These are phyloP conservation scores for Vidua chalybeata DNA, from an alignment of 2,113 vertebrate species.

Conservation along the genomic window DNA sequence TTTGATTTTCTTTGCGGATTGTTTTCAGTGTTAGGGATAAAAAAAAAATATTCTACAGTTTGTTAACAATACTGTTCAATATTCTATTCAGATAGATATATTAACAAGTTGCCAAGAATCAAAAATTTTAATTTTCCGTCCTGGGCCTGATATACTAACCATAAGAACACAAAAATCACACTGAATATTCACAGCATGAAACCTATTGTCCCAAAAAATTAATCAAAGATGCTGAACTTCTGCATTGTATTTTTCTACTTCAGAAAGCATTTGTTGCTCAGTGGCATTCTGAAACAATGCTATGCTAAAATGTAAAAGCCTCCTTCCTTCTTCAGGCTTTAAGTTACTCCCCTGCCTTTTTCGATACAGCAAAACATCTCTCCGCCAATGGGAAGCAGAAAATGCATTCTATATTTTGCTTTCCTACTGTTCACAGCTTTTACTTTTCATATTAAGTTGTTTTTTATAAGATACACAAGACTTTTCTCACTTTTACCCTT, in stretches of 20 bases:
- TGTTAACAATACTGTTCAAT: constrained; percentile 26
- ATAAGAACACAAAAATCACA: constrained; percentile 49
- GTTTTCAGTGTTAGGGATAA: neutral
- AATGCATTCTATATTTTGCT: neutral
- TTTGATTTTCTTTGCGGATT: neutral
- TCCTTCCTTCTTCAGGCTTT: neutral
- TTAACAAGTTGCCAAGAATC: constrained; percentile 15
- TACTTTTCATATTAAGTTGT: neutral
- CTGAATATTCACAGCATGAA: neutral
- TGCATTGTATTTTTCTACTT: neutral
- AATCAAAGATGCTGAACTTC: neutral
- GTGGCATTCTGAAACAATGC: neutral
- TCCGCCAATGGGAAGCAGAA: neutral
- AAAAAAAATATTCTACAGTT: neutral
- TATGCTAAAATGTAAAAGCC: neutral
- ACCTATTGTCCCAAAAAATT: neutral
- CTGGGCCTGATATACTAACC: neutral
- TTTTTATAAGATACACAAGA: neutral
- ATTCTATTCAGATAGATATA: constrained; percentile 40
- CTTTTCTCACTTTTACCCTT: neutral
- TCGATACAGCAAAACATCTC: neutral
- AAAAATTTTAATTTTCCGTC: constrained; percentile 39
- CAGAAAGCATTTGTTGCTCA: neutral
- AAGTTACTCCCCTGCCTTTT: neutral
- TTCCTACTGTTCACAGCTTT: neutral